Evolutionary conservation across 2,797 vertebrate species (phyloP).

Genomic region (Trachurus trachurus): DNA sequence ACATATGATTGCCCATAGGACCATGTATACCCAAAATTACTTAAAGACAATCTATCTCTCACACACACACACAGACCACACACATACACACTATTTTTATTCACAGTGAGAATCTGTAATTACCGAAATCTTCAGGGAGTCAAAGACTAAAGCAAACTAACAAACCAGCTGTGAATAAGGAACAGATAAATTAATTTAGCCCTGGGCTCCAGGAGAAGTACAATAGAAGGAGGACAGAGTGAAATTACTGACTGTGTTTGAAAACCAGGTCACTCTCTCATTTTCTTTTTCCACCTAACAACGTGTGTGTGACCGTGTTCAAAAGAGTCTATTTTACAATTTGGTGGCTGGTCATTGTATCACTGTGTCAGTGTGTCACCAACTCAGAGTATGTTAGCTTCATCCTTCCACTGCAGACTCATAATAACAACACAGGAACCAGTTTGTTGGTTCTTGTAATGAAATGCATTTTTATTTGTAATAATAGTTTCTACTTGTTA

Average conservation of each 20-base stretch:
- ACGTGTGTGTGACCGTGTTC: neutral
- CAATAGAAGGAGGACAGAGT: conserved; percentile 14
- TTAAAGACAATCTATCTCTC: neutral
- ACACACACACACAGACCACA: neutral
- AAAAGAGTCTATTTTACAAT: neutral
- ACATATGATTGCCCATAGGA: conserved; percentile 4
- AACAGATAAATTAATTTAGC: conserved; percentile 59
- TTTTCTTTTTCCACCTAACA: conserved; percentile 21
- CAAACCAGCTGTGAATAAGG: conserved; percentile 55
- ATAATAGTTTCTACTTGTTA: no score
- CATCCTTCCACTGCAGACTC: neutral
- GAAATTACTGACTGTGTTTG: conserved; percentile 7
- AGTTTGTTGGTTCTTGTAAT: no score
- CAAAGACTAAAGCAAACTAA: conserved; percentile 57
- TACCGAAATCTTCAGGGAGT: conserved; percentile 53
- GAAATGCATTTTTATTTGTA: no score
- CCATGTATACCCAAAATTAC: conserved; percentile 19
- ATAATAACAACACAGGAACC: no score
- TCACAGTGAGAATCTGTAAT: conserved; percentile 57
- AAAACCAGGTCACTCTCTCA: neutral
- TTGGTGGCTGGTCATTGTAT: neutral
- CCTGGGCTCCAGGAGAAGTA: conserved; percentile 5
- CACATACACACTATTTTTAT: conserved; percentile 16
- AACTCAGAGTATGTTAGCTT: neutral
- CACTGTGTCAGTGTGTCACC: neutral